Evolutionary conservation across 2,888 invertebrate genomes (phyloP), one percentile per base, ranked within the genome.

Genomic region (Ichneumoninae sp.): DNA sequence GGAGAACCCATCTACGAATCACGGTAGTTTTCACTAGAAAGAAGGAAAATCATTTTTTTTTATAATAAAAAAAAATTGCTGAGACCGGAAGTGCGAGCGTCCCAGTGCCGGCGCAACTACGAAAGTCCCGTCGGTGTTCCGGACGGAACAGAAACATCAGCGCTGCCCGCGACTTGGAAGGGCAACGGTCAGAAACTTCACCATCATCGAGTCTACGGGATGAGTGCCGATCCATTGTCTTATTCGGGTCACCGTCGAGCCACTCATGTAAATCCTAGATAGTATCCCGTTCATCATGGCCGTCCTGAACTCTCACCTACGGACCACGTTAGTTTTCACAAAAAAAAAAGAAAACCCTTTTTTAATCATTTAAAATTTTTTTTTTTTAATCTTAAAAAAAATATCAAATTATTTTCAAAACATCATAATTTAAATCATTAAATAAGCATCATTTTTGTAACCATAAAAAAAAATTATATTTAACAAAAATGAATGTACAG

Each of bases 1-100:
- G 89, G 90, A n/a, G 87, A 91, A 8, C 91, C 92, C 3, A 85
- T 93, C 3, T 93, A 93, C 40, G 93, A 93, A 1, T 93, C 93
- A 1, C 92, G 93, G 81, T 93, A 93, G 89, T 85, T 60, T 26
- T 26, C 60, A 26, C 19, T 54, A 19, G 36, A 36, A 33, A n/a
- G 13, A 54, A 33, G 10, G 54, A 54, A 7, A 73, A 10, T 3
- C 22, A 1, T 10, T 40, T 40, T 40, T 40, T 40, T 1, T n/a
- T n/a, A n/a, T n/a, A 3, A 40, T 40, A 8, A 40, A 8, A 33
- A 1, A 93, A 93, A 54, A 89, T 91, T 68, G 89, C 92, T 0
- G 92, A 93, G 3, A 92, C 92, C 4, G 89, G 89, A 7, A 88
- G 80, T 44, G 82, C 87, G 40, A 85, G 84, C 54, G 75, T 22